Evolutionary conservation across 2,888 invertebrate species (phyloP), one percentile per base, ranked within the genome.

Genomic region (Tachystola acroxantha): DNA sequence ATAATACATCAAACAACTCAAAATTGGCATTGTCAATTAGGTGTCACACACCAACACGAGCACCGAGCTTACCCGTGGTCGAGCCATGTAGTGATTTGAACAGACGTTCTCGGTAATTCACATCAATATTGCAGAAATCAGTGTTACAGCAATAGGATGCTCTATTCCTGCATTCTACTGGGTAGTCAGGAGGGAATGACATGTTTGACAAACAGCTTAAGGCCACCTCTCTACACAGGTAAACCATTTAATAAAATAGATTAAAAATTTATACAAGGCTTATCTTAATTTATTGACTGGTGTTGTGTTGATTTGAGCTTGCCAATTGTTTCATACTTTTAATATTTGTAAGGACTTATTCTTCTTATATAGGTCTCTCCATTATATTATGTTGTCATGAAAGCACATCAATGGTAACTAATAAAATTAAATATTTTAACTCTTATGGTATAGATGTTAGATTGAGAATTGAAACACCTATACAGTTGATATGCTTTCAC

Each of bases 151-250:
- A 86, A 75, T 73, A 78, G 57, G 64, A 64, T 65, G 71, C 67
- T 53, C 67, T 52, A 42, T 62, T 60, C 69, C 71, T 68, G 79
- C 85, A 86, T 63, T 64, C 50, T 63, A 75, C 54, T 58, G 84
- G 81, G 56, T 74, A 64, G 51, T 73, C 88, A 53, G 89, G 89
- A 70, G 90, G 90, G 67, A 90, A 88, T 64, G 88, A 85, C 64
- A 67, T 70, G 71, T 66, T 74, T 73, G 69, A 74, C 84, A 80
- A 74, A 88, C 88, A 90, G 88, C 90, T 88, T 89, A 89, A 86
- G 58, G 63, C 67, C 79, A 81, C 69, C 74, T 66, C 69, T 54
- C 81, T 81, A 78, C 64, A 75, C 63, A 69, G 66, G 70, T 67
- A 61, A 76, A 77, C 62, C 59, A 68, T 73, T 72, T 57, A 53